Conservation (phyloP, 1,140 invertebrate species). For the Ceratina japonica region DNA sequence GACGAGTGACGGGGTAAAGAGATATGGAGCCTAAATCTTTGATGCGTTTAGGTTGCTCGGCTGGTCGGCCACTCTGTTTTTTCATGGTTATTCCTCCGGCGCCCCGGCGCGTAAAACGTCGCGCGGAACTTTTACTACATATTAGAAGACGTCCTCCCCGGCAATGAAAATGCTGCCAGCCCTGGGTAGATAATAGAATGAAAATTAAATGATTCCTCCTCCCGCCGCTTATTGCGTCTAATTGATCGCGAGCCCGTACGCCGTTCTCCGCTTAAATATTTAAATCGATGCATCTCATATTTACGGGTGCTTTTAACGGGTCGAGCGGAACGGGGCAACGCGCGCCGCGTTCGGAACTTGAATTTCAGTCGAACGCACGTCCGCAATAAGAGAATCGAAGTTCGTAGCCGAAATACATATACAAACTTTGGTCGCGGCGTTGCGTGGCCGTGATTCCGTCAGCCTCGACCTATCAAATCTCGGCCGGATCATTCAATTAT, state of each 20-base stretch:
- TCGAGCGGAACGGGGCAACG: not conserved
- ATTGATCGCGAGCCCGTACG: too few relatives aligned
- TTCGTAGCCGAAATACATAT: too few relatives aligned
- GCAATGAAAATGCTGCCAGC: not conserved
- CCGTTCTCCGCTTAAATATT: not conserved
- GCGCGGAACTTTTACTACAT: too few relatives aligned
- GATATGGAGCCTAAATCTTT: conserved; percentile 68
- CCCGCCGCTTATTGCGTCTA: too few relatives aligned
- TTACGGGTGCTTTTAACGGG: conserved; percentile 24
- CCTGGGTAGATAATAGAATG: not conserved
- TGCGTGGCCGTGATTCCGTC: too few relatives aligned
- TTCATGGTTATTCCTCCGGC: not conserved
- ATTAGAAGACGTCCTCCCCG: not conserved
- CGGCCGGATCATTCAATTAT: too few relatives aligned
- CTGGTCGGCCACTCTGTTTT: not conserved
- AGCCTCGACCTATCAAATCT: too few relatives aligned
- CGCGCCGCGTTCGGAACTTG: not conserved
- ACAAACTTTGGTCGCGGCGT: too few relatives aligned
- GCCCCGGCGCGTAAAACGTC: not conserved
- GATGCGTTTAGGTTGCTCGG: conserved; percentile 49
- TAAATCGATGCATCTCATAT: conserved; percentile 11
- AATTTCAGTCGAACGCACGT: not conserved
- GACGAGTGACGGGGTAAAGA: conserved; percentile 58
- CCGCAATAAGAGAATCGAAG: not conserved
- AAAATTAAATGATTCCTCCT: not conserved